phyloP scores from a whole-genome alignment of 1,140 invertebrate genomes.

The Scylla paramamosain region DNA sequence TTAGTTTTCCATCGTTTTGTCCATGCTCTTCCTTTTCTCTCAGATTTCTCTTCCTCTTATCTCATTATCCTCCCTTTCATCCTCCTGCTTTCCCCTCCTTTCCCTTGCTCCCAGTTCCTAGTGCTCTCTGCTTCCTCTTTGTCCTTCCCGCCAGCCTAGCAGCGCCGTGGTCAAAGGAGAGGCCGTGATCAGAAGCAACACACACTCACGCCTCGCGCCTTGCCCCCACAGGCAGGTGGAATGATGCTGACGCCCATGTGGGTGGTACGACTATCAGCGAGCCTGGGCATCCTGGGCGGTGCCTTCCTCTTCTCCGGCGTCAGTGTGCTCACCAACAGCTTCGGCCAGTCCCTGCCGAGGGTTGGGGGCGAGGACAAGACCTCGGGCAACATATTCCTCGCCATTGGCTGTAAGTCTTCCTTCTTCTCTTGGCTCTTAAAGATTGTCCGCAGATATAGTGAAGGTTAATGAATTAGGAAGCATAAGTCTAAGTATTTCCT shows the following conservation, averaged over 20 bases:
- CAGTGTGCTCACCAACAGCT: conserved; percentile 64
- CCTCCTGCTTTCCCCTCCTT: not conserved
- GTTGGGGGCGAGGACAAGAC: conserved; percentile 36
- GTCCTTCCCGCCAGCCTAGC: not conserved
- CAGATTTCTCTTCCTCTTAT: not conserved
- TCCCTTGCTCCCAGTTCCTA: not conserved
- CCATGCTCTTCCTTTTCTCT: not conserved
- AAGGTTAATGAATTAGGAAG: no score
- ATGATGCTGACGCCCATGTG: conserved; percentile 42
- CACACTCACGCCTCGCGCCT: not conserved
- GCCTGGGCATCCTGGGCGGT: conserved; percentile 59
- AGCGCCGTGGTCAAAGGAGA: not conserved
- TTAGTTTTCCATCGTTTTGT: no score
- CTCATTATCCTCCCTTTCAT: not conserved
- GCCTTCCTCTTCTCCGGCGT: conserved; percentile 64
- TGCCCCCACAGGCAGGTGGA: not conserved
- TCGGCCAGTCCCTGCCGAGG: conserved; percentile 10
- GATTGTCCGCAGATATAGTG: no score
- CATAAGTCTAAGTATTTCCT: no score
- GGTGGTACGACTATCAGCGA: conserved; percentile 56
- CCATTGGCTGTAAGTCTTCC: conserved; percentile 41
- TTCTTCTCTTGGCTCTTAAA: no score
- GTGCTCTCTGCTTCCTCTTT: not conserved
- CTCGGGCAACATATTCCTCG: conserved; percentile 48
- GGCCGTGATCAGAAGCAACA: not conserved